A percentile compares a stretch with the other conserved stretches of the same genome.
Conservation (phyloP, 2,888 invertebrate species). For the Heliothis peltigera region DNA sequence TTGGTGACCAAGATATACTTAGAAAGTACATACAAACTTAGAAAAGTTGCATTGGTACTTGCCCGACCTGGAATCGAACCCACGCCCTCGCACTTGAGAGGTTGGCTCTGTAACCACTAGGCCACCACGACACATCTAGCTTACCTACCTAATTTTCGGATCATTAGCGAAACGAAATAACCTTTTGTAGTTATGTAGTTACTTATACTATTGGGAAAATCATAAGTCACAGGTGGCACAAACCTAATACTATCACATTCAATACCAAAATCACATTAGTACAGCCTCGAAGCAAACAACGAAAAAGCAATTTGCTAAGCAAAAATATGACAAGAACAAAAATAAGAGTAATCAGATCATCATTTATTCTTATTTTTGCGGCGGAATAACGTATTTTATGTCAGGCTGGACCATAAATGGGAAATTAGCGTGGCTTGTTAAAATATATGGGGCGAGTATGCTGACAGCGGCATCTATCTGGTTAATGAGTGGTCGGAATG, state of each 20-base stretch:
- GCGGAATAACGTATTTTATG: constrained; percentile 53
- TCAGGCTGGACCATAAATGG: constrained; percentile 62
- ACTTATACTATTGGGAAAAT: constrained; percentile 5
- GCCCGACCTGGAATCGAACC: too few relatives aligned
- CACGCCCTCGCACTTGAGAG: too few relatives aligned
- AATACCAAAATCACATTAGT: constrained; percentile 48
- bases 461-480: constrained; percentile 73
- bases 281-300: constrained; percentile 37
- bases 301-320: constrained; percentile 52
- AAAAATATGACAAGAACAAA: constrained; percentile 57
- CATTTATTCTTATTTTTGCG: constrained; percentile 59
- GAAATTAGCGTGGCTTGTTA: constrained; percentile 70
- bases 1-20: too few relatives aligned
- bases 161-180: constrained; percentile 1
- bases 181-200: not conserved
- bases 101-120: too few relatives aligned
- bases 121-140: too few relatives aligned
- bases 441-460: constrained; percentile 76
- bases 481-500: constrained; percentile 70
- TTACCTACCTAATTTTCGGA: not conserved
- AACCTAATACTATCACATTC: constrained; percentile 20
- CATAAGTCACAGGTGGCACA: constrained; percentile 47
- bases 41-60: too few relatives aligned
- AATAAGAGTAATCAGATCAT: constrained; percentile 52
- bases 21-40: too few relatives aligned